Base-by-base conservation (phyloP, 30 jellyfish, hydroid and myxozoan species). In the Aurelia coerulea region DNA sequence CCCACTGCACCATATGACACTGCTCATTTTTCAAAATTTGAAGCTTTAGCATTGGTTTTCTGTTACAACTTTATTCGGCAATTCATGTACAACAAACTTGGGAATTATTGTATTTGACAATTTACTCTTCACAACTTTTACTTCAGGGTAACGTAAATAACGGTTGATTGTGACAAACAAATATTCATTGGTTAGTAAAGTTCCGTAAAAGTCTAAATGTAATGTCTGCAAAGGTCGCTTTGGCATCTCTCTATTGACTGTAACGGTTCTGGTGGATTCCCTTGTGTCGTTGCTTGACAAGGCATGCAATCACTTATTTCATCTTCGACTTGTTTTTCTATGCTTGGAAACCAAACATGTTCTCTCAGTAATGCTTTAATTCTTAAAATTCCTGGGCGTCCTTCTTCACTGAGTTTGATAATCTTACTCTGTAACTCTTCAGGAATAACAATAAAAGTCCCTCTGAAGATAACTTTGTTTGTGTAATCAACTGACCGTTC, bases 71-170 rank as follows among this genome's bases (percentile, higher is more conserved):
- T 70, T 29, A 18, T 81, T 1, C 1, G 80, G 89, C n/a, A 65
- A 33, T 62, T 90, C 90, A 33, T 19, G 77, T 10, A 12, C 75
- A 31, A 1, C 23, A 33, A 79, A 35, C 17, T 29, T 79, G 2
- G 31, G 2, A 42, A 64, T 90, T 4, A 81, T 52, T 14, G 35
- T 63, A 10, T 39, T 37, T 11, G n/a, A 16, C 13, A 74, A 19
- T 19, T 60, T 18, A 10, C 80, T 73, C 12, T 80, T 10, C 11
- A 58, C 83, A 73, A 73, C 42, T 53, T 83, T 87, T 17, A 73
- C 92, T 8, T 14, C 92, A 7, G 92, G 92, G 53, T 69, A 83
- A 14, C 81, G 23, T 29, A 83, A 83, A 56, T 83, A 83, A n/a
- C 29, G 12, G 56, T 54, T 64, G 14, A 23, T 9, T 0, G 51